These are phyloP conservation scores for Cheilosia variabilis DNA, from an alignment of 2,888 invertebrate species.

Conservation along the genomic window DNA sequence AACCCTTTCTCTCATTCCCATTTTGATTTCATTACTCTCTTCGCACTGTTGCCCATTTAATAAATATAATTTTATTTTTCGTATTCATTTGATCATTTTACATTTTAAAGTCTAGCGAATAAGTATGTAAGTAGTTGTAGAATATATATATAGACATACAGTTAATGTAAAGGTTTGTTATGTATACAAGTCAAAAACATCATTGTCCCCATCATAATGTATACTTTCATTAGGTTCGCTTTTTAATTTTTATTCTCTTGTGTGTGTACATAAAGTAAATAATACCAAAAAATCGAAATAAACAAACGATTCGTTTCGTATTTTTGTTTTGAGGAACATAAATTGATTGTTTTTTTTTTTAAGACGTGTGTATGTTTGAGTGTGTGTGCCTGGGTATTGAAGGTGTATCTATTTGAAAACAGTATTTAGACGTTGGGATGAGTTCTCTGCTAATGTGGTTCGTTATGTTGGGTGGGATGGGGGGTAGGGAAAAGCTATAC, in stretches of 20 bases:
- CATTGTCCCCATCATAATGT: slow-evolving; percentile 15
- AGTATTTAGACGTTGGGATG: slow-evolving; percentile 60
- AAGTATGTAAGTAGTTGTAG: slow-evolving; percentile 50
- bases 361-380: slow-evolving; percentile 24
- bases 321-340: slow-evolving; percentile 65
- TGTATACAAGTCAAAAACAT: slow-evolving; percentile 48
- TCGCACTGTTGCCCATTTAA: slow-evolving; percentile 63
- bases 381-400: neutral
- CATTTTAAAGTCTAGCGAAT: slow-evolving; percentile 61
- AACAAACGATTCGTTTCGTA: slow-evolving; percentile 13
- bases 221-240: slow-evolving; percentile 17
- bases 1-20: slow-evolving; percentile 7
- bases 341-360: slow-evolving; percentile 42
- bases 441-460: slow-evolving; percentile 31
- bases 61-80: slow-evolving; percentile 74
- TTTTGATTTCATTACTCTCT: neutral
- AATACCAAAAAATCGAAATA: slow-evolving; percentile 21
- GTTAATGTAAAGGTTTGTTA: slow-evolving; percentile 47
- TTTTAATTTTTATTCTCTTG: neutral
- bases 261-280: slow-evolving; percentile 27
- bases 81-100: slow-evolving; percentile 69
- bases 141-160: slow-evolving; percentile 54
- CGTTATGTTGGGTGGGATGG: slow-evolving; percentile 28
- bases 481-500: slow-evolving; percentile 45
- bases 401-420: neutral